A percentile compares a stretch with the other conserved stretches of the same genome.
These are phyloP conservation scores for Eilema griseolum DNA, from an alignment of 2,888 invertebrate species.

Conservation along the genomic window DNA sequence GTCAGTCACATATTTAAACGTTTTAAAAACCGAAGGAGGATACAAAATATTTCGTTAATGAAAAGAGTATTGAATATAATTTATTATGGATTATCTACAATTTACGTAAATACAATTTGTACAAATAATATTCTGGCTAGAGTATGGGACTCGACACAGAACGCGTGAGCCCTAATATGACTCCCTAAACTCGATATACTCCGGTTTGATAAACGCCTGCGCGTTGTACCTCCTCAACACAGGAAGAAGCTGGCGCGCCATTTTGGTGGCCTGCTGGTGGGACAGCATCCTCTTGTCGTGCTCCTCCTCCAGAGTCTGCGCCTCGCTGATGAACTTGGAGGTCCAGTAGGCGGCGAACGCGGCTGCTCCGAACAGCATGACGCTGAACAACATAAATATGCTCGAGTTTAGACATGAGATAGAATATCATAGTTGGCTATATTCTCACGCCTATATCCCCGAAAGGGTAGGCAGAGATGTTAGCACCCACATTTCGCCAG, in stretches of 20 bases:
- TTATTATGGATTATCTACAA: no score
- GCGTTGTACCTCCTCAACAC: neutral
- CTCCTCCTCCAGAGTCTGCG: neutral
- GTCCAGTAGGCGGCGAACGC: constrained; percentile 15
- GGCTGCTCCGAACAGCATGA: constrained; percentile 9
- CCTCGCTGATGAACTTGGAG: neutral
- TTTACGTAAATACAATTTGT: neutral
- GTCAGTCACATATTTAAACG: no score
- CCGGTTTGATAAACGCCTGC: neutral
- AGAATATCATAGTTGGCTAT: no score
- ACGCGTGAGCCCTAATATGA: neutral
- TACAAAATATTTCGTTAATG: no score
- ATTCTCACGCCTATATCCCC: no score
- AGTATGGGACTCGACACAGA: no score
- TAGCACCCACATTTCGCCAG: no score
- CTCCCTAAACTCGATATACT: constrained; percentile 12
- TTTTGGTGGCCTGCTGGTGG: neutral
- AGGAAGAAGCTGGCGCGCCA: neutral
- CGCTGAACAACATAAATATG: constrained; percentile 1
- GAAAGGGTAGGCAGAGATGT: no score
- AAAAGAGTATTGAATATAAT: no score
- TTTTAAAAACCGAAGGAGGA: no score
- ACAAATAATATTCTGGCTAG: neutral
- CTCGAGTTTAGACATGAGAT: no score
- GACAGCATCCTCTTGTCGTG: neutral